Conservation (phyloP, 2,797 vertebrate species). For the Ctenopoma multispine region DNA sequence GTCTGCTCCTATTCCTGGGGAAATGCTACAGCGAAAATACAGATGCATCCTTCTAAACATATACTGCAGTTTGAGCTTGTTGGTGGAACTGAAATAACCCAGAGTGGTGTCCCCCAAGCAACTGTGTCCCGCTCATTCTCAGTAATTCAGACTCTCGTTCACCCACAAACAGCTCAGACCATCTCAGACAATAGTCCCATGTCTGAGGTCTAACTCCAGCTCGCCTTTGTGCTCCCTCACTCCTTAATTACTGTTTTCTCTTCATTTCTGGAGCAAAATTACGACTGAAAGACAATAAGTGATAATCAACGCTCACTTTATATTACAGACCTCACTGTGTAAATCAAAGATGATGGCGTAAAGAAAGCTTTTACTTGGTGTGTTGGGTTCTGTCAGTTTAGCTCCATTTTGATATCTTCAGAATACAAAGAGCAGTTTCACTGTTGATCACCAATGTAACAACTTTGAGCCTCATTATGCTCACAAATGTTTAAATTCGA, state of each 20-base stretch:
- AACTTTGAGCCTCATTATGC: conserved; percentile 54
- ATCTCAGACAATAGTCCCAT: conserved; percentile 44
- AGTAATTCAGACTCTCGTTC: conserved; percentile 51
- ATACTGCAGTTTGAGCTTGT: conserved; percentile 44
- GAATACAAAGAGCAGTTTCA: conserved; percentile 22
- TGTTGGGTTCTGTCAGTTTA: conserved; percentile 7
- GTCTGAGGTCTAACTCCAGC: conserved; percentile 50
- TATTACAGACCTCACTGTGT: conserved; percentile 37
- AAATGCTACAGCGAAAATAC: conserved; percentile 48
- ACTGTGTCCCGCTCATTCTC: conserved; percentile 38
- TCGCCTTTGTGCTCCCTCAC: conserved; percentile 35
- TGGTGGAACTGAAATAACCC: conserved; percentile 57
- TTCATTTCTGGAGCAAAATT: conserved; percentile 61
- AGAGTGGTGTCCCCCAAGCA: conserved; percentile 50
- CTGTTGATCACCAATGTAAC: conserved; percentile 17
- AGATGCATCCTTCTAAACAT: conserved; percentile 59
- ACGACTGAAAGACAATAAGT: conserved; percentile 53
- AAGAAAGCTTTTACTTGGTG: conserved; percentile 11
- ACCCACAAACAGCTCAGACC: conserved; percentile 44
- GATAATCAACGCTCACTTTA: conserved; percentile 48
- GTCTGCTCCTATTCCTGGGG: conserved; percentile 43
- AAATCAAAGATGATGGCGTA: conserved; percentile 38
- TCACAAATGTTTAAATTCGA: conserved; percentile 47
- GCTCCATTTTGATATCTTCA: conserved; percentile 14
- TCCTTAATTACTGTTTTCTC: conserved; percentile 75